Percentiles rank a stretch among this genome's conserved stretches.
These are phyloP conservation scores for Cyclophora punctaria DNA, from an alignment of 2,888 invertebrate species.

Conservation along the genomic window DNA sequence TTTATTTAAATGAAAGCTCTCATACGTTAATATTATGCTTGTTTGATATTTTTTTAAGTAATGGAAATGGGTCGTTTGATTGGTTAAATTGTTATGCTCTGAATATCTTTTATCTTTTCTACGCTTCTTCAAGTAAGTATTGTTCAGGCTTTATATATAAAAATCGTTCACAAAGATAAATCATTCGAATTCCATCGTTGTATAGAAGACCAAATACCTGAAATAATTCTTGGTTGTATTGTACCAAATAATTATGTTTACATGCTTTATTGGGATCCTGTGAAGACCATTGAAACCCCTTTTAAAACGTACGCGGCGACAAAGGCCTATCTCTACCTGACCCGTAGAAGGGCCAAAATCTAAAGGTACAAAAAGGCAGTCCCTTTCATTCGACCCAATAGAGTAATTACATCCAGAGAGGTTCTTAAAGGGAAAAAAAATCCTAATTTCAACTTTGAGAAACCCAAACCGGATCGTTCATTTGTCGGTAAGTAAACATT, in stretches of 20 bases:
- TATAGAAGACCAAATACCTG: too few relatives aligned
- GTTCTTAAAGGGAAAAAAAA: slow-evolving; percentile 30
- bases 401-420: slow-evolving; percentile 50
- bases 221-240: too few relatives aligned
- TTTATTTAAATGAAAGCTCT: too few relatives aligned
- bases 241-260: slow-evolving; percentile 7
- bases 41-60: too few relatives aligned
- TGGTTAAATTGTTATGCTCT: too few relatives aligned
- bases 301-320: slow-evolving; percentile 14
- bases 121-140: too few relatives aligned
- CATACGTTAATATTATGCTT: too few relatives aligned
- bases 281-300: slow-evolving; percentile 11
- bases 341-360: slow-evolving; percentile 19
- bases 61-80: too few relatives aligned
- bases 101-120: too few relatives aligned
- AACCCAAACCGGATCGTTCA: slow-evolving; percentile 26
- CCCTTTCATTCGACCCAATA: slow-evolving; percentile 44
- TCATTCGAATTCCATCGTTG: too few relatives aligned
- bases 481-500: slow-evolving; percentile 41
- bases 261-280: slow-evolving; percentile 7
- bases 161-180: too few relatives aligned
- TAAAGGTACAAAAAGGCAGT: slow-evolving; percentile 28
- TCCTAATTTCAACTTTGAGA: slow-evolving; percentile 41
- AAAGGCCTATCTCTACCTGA: slow-evolving; percentile 10
- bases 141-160: too few relatives aligned